Evolutionary conservation across 2,113 vertebrate species (phyloP).

Genomic region (Garra rufa): DNA sequence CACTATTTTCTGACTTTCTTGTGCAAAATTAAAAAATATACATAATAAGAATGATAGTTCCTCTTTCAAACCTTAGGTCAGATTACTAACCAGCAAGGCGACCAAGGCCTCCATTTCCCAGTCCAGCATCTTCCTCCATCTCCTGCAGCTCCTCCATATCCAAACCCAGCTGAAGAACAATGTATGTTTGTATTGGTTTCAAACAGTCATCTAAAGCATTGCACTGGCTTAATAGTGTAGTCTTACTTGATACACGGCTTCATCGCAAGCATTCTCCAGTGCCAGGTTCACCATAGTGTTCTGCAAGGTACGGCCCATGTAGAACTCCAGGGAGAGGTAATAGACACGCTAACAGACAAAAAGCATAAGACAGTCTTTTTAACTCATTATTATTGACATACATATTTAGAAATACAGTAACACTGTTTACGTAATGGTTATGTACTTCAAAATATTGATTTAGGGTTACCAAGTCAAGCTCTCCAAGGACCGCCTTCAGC

Average conservation of each 20-base stretch:
- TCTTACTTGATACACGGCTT: slow-evolving; percentile 78
- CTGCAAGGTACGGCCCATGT: slow-evolving; percentile 79
- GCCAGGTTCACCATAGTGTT: slow-evolving; percentile 83
- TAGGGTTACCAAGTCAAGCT: background rate
- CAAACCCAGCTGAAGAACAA: slow-evolving; percentile 80
- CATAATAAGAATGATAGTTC: background rate
- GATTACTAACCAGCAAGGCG: slow-evolving; percentile 84
- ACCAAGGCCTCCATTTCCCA: slow-evolving; percentile 90
- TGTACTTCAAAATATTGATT: background rate
- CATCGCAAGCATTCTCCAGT: slow-evolving; percentile 80
- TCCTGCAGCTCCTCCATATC: slow-evolving; percentile 93
- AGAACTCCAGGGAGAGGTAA: slow-evolving; percentile 81
- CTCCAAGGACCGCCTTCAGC: background rate
- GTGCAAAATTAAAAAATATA: background rate
- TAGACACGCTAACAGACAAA: slow-evolving; percentile 73
- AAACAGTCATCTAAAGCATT: slow-evolving; percentile 2
- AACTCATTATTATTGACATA: background rate
- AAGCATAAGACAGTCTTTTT: background rate
- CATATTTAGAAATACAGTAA: background rate
- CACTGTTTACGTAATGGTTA: background rate
- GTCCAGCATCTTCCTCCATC: slow-evolving; percentile 89
- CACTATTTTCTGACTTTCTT: background rate
- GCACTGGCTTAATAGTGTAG: background rate
- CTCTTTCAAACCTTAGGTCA: background rate
- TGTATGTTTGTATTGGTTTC: background rate